These are phyloP conservation scores for Syngnathus scovelli DNA, from an alignment of 2,113 vertebrate species.

Conservation along the genomic window DNA sequence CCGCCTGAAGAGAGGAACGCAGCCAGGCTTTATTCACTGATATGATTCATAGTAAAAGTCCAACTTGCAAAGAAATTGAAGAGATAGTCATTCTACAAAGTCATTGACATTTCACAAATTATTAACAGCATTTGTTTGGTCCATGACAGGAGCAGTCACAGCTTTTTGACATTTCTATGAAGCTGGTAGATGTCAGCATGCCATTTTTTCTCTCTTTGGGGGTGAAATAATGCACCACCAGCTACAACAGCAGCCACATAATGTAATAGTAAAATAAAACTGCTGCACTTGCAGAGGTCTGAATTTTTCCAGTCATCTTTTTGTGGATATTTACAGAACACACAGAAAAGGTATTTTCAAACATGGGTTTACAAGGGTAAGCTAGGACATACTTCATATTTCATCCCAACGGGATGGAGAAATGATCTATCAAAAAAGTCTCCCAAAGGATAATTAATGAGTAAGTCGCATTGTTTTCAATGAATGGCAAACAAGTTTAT, in stretches of 20 bases:
- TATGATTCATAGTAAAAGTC: background rate
- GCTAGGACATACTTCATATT: too few relatives aligned
- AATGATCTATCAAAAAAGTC: background rate
- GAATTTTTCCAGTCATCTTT: too few relatives aligned
- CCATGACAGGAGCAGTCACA: background rate
- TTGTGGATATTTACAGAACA: too few relatives aligned
- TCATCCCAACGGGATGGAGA: background rate
- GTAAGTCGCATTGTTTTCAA: background rate
- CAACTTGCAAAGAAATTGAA: background rate
- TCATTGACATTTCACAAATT: background rate
- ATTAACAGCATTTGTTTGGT: background rate
- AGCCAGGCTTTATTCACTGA: conserved; percentile 22
- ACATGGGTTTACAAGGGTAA: too few relatives aligned
- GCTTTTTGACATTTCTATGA: background rate
- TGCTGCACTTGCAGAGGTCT: too few relatives aligned
- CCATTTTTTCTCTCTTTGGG: background rate
- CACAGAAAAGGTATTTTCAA: too few relatives aligned
- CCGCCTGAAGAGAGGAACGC: conserved; percentile 76
- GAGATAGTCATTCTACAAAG: background rate
- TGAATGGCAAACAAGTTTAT: conserved; percentile 9
- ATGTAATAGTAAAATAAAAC: too few relatives aligned
- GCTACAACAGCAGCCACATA: too few relatives aligned
- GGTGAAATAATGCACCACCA: background rate
- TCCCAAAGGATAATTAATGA: background rate
- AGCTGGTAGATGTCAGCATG: background rate